Percentiles rank a stretch among this genome's conserved stretches.
Evolutionary conservation across 30 jellyfish, hydroid and myxozoan genomes (phyloP).

Genomic region (Morbakka virulenta): DNA sequence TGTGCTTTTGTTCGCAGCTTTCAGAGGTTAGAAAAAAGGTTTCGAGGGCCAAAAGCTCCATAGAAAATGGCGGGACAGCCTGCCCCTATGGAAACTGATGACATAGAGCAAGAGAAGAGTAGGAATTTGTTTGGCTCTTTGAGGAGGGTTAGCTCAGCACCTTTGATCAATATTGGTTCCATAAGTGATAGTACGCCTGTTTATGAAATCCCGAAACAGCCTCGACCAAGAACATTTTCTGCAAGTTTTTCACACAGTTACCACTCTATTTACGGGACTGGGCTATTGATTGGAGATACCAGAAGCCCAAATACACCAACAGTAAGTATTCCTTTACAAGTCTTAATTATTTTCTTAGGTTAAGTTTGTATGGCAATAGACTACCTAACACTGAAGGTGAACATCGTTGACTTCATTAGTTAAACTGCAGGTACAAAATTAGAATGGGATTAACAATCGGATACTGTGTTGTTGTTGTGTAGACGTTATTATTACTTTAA

Average conservation of each 20-base stretch:
- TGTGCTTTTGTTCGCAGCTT: not conserved
- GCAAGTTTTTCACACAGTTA: conserved; percentile 21
- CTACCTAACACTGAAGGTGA: no score
- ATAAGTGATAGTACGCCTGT: not conserved
- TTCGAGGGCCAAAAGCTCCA: not conserved
- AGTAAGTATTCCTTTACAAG: no score
- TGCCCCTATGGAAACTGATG: conserved; percentile 58
- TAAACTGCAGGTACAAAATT: no score
- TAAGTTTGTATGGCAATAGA: no score
- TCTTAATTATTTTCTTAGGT: no score
- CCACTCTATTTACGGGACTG: not conserved
- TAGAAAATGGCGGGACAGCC: not conserved
- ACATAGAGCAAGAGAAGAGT: conserved; percentile 16
- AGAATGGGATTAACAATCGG: no score
- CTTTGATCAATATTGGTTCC: conserved; percentile 46
- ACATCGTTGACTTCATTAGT: no score
- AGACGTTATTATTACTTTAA: no score
- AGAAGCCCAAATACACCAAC: not conserved
- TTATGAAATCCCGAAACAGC: conserved; percentile 33
- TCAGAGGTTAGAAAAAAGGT: not conserved
- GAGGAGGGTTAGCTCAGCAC: conserved; percentile 73
- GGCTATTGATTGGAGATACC: not conserved
- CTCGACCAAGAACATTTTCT: conserved; percentile 72
- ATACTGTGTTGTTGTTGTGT: no score
- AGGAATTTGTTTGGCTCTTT: conserved; percentile 15